These are phyloP conservation scores for Teleogryllus occipitalis DNA, from an alignment of 1,140 invertebrate species.

Conservation along the genomic window DNA sequence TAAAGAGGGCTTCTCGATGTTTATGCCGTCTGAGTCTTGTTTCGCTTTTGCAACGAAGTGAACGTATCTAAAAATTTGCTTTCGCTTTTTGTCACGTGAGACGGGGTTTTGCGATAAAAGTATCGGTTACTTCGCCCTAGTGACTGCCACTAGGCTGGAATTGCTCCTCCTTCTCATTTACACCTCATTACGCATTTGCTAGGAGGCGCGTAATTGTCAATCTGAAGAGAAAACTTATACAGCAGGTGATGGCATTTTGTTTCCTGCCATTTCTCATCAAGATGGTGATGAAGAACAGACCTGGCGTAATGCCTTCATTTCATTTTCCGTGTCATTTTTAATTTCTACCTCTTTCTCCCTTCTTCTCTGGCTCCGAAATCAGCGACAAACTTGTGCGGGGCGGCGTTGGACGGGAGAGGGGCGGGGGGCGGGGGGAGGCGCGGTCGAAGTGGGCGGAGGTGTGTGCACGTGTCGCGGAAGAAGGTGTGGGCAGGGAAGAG, in stretches of 20 bases:
- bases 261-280: conserved; percentile 4
- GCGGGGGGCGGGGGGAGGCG: no score
- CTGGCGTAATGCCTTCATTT: not conserved
- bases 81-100: no score
- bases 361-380: not conserved
- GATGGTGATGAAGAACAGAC: not conserved
- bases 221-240: conserved; percentile 5
- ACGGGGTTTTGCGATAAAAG: not conserved
- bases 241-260: conserved; percentile 1
- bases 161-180: not conserved
- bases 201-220: not conserved
- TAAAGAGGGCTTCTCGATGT: no score
- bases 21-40: not conserved
- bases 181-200: not conserved
- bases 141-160: not conserved
- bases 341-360: not conserved
- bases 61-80: not conserved
- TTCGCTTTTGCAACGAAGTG: not conserved
- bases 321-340: conserved; percentile 1
- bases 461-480: no score
- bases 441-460: no score
- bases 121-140: not conserved
- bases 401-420: not conserved
- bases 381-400: not conserved
- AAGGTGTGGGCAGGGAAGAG: no score